Base-by-base conservation (phyloP, 2,113 vertebrate genomes). In the Pluvianellus socialis region DNA sequence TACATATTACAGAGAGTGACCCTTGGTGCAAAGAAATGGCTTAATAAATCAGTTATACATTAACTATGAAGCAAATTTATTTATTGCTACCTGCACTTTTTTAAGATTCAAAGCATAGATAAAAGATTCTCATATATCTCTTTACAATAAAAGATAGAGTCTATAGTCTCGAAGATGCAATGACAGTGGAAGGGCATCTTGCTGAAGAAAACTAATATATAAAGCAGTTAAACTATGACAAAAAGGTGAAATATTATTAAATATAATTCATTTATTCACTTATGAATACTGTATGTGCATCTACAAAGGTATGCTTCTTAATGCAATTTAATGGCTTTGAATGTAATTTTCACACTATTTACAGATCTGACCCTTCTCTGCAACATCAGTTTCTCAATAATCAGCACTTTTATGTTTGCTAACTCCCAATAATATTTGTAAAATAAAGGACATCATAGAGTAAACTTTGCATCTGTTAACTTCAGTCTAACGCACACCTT, bases 231-330 rank as follows among this genome's bases (percentile, higher is more conserved):
- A 95, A 92, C 61, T 92, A 84, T 89, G 95, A 93, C 94, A 91
- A 96, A 96, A 92, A 87, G 96, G 92, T 94, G 94, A 95, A 95
- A 84, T 92, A 91, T 91, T 93, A 96, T 96, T 92, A 97, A 97
- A 96, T 81, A 82, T 83, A 97, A 96, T 96, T 95, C 90, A 97
- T 97, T 96, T 97, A 96, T 95, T 96, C 97, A 96, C 95, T 97
- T 97, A 96, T 96, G 96, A 96, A 97, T 97, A 96, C 94, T 97
- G 96, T 94, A 97, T 95, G 95, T 86, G 88, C 79, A 70, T 94
- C 93, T 93, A 90, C 93, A 95, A 94, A 93, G 93, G 67, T 94
- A 93, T 61, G 86, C 88, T 92, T 91, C 93, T 83, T 97, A 94
- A 95, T 96, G 85, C 75, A 94, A 97, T 96, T 96, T 92, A 94